Percentiles rank a stretch among this genome's conserved stretches.
phyloP scores from a whole-genome alignment of 2,113 vertebrate genomes.

The Pteronura brasiliensis region DNA sequence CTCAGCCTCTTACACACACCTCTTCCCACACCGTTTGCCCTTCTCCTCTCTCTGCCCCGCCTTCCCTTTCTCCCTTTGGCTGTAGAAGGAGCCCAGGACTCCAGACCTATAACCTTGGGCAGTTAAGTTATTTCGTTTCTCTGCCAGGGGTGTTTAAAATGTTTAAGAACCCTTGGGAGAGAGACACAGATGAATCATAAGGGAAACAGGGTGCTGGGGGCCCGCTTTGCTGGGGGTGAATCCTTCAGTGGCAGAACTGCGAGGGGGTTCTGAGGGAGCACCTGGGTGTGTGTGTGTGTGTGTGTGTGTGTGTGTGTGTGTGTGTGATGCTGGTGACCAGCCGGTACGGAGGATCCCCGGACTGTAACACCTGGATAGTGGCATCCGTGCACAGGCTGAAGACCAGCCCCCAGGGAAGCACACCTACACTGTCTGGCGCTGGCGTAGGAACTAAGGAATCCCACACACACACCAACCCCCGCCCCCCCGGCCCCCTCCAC shows the following conservation, averaged over 20 bases:
- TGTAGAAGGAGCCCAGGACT: neutral
- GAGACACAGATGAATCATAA: neutral
- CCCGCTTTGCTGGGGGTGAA: neutral
- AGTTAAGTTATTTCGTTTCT: neutral
- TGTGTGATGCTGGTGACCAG: neutral
- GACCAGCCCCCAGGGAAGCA: neutral
- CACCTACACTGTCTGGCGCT: neutral
- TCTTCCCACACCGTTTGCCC: neutral
- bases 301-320: no score
- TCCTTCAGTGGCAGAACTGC: neutral
- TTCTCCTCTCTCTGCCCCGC: neutral
- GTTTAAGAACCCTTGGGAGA: neutral
- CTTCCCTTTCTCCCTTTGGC: neutral
- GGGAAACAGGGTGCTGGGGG: neutral
- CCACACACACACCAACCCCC: no score
- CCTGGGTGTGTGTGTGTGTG: neutral
- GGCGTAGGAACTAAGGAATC: neutral
- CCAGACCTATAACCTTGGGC: neutral
- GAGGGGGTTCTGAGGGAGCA: neutral
- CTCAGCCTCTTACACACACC: neutral
- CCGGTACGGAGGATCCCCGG: neutral
- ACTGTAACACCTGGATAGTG: neutral
- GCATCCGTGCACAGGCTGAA: neutral
- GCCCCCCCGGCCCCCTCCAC: no score
- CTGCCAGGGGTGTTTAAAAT: neutral